Conservation (phyloP, 2,888 invertebrate genomes). For the Cenopis cana region DNA sequence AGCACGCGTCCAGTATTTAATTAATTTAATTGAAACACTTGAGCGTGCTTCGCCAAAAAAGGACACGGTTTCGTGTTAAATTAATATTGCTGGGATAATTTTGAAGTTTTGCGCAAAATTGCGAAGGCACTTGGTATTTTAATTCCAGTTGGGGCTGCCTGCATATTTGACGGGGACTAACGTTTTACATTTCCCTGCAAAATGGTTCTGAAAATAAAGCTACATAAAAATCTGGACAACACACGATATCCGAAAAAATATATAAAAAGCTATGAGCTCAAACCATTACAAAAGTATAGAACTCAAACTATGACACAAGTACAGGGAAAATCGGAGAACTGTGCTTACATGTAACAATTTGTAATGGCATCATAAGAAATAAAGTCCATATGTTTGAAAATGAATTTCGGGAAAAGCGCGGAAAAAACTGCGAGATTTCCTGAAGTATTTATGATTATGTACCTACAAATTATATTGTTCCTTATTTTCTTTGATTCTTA, state of each 20-base stretch:
- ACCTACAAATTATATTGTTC: too few species aligned
- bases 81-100: conserved; percentile 50
- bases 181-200: conserved; percentile 29
- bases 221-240: conserved; percentile 10
- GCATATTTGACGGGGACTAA: conserved; percentile 33
- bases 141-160: conserved; percentile 32
- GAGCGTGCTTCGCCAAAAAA: conserved; percentile 49
- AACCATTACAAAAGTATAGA: too few species aligned
- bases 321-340: too few species aligned
- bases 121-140: conserved; percentile 43
- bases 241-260: background rate
- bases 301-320: too few species aligned
- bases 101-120: conserved; percentile 44
- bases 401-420: too few species aligned
- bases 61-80: conserved; percentile 55
- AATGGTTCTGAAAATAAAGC: conserved; percentile 27
- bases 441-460: too few species aligned
- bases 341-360: too few species aligned
- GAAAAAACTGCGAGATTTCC: too few species aligned
- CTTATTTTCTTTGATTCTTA: too few species aligned
- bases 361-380: too few species aligned
- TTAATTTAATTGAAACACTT: conserved; percentile 63
- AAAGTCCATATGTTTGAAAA: too few species aligned
- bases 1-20: conserved; percentile 57
- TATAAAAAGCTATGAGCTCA: too few species aligned